Evolutionary conservation across 2,888 invertebrate genomes (phyloP), one percentile per base, ranked within the genome.

Genomic region (Andrena hattorfiana): DNA sequence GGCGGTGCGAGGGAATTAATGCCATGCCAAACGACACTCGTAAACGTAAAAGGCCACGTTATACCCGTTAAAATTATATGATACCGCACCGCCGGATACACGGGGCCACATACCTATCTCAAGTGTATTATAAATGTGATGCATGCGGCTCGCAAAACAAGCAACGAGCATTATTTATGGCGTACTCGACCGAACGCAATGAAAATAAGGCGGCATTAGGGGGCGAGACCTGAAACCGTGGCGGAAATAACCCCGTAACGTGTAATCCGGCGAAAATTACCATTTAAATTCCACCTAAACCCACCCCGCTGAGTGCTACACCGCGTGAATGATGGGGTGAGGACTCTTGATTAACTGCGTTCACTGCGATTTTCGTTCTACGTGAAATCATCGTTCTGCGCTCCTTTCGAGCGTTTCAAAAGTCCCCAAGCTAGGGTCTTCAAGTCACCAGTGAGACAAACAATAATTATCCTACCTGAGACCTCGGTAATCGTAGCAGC

Each of bases 61-160:
- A 62, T 32, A 71, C 56, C 70, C 81, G 77, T 83, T 82, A 81
- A 83, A 81, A 81, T 83, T 83, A 83, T 83, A 81, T 69, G 81
- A 81, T 72, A 64, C 63, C 64, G 73, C 28, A 54, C 64, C 51
- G 59, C 35, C 32, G 64, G 60, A 77, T 81, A 68, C 32, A 67
- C 66, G 77, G 68, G 26, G 42, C 60, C 60, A n/a, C 59, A 67
- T 59, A 63, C 71, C 75, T 78, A 83, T 68, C 84, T 84, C 83
- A 78, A 79, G 83, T 83, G 78, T 84, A 79, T 83, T 79, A 84
- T 83, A 78, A 83, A 84, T 83, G 75, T 56, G 84, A 84, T 64
- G 64, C 75, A 66, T 73, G 64, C 82, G 23, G 64, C 68, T 69
- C 32, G 77, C 82, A 73, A 72, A 81, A 72, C 72, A 83, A 83